Percentiles rank a stretch among this genome's conserved stretches.
Conservation (phyloP, 2,113 vertebrate genomes). For the Theropithecus gelada region DNA sequence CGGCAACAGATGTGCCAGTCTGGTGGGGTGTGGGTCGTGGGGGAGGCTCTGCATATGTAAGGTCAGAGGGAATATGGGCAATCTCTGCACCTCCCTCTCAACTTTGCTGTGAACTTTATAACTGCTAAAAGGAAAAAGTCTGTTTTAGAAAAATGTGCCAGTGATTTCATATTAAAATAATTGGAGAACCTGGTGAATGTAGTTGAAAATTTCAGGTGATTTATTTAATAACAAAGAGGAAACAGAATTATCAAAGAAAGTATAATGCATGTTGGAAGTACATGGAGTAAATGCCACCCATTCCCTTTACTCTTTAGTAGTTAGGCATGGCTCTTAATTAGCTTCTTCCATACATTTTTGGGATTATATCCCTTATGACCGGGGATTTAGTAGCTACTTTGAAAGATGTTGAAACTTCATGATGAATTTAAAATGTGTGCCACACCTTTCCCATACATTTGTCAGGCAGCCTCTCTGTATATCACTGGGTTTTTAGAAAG, state of each 20-base stretch:
- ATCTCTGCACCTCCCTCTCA: neutral
- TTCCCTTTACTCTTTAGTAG: too few relatives aligned
- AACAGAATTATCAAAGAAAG: neutral
- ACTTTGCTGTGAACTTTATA: neutral
- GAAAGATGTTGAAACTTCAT: constrained; percentile 36
- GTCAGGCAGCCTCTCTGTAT: constrained; percentile 69
- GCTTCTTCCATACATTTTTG: neutral
- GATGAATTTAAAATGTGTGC: constrained; percentile 54
- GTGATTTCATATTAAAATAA: neutral
- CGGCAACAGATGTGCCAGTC: too few relatives aligned
- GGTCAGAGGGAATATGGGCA: too few relatives aligned
- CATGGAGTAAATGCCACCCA: accelerated
- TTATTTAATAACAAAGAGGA: neutral
- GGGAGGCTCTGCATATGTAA: neutral
- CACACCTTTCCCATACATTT: constrained; percentile 30
- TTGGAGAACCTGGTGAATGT: neutral
- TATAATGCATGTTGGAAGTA: neutral
- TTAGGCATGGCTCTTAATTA: neutral
- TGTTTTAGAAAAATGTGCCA: neutral
- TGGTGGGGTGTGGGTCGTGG: neutral
- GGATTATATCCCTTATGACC: neutral
- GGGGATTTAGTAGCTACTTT: constrained; percentile 31
- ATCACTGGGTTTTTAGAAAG: constrained; percentile 67
- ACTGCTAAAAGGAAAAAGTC: neutral
- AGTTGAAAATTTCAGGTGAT: neutral